Percentiles rank a stretch among this genome's conserved stretches.
Conservation (phyloP, 2,797 vertebrate species). For the Alcedo quadribrachys region DNA sequence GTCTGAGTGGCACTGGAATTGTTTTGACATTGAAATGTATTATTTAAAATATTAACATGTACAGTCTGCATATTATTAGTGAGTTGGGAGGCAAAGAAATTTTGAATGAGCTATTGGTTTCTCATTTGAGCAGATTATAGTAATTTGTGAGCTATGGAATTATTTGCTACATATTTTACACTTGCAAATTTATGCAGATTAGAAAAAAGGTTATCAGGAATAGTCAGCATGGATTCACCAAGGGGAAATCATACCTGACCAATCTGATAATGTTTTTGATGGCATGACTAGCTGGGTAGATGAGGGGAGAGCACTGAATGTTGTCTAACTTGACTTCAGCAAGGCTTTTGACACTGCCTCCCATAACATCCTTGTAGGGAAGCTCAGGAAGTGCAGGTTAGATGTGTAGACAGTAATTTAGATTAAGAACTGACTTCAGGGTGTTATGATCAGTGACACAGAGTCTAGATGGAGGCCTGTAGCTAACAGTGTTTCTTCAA, state of each 20-base stretch:
- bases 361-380: not conserved
- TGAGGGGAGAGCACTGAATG: not conserved
- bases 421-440: not conserved
- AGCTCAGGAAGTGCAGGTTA: not conserved
- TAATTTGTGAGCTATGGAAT: not conserved
- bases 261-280: not conserved
- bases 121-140: not conserved
- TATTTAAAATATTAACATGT: not conserved
- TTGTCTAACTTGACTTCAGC: not conserved
- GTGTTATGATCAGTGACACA: not conserved
- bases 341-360: not conserved
- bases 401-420: not conserved
- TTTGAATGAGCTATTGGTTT: not conserved
- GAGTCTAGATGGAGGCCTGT: not conserved
- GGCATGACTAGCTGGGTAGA: not conserved
- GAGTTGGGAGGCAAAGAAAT: not conserved
- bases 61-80: not conserved
- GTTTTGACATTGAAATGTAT: not conserved
- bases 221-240: not conserved
- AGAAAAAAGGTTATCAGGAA: not conserved
- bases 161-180: not conserved
- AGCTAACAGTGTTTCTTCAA: not conserved
- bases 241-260: not conserved
- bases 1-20: not conserved
- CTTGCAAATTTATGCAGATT: not conserved